Evolutionary conservation across 2,797 vertebrate species (phyloP), one percentile per base, ranked within the genome.

Genomic region (Pagetopsis macropterus): DNA sequence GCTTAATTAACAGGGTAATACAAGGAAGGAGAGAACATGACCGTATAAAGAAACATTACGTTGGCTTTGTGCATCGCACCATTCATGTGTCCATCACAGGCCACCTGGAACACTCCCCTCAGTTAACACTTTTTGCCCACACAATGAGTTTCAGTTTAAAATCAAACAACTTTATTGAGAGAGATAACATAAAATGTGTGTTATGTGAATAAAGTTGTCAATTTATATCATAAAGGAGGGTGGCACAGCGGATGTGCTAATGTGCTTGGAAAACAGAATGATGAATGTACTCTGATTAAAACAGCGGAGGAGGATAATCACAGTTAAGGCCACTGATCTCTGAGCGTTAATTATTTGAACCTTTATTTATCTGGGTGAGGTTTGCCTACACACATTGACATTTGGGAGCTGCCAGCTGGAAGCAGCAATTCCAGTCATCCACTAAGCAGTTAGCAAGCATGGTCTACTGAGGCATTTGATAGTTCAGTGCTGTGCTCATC

Each of bases 321-420:
- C 65, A 63, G 74, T 69, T 75, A 78, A 80, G 56, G 69, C 65
- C 65, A 50, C 68, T 76, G 76, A 83, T 82, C 72, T 83, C 60
- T 0, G 15, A 44, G 54, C 13, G 23, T 75, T 90, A 76, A 87
- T 88, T 75, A 70, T 68, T 82, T 55, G 81, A 75, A 85, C 82
- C 86, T 87, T 87, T 83, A 65, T 79, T 79, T 76, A 82, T 77
- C 60, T n/a, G 54, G 57, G 73, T 67, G 78, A 84, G 44, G 56
- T 79, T 77, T 80, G 65, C 71, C 82, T 82, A 75, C 72, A 65
- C 63, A 55, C 69, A 31, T 9, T 50, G 50, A 73, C 51, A 61
- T 5, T 65, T 54, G 60, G 66, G 33, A 23, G 77, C 48, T 60
- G 64, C 72, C 78, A 78, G 72, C 70, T 78, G 70, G 74, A 84